These are phyloP conservation scores for Choloepus didactylus DNA, from an alignment of 2,797 vertebrate genomes.

Conservation along the genomic window DNA sequence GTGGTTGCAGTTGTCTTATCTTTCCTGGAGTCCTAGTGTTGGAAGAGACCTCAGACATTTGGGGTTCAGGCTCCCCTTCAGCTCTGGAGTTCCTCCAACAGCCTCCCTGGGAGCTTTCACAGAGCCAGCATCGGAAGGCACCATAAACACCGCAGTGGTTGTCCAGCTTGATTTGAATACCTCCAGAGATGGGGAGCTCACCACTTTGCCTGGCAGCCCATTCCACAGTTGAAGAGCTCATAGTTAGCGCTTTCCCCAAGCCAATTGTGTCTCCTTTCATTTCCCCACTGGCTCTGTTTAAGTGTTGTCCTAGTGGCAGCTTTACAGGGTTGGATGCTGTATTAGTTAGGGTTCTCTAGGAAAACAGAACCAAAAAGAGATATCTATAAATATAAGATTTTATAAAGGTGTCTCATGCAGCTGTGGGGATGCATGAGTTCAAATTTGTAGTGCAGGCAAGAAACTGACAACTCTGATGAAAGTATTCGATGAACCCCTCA, in stretches of 20 bases:
- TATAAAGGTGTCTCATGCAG: too few species aligned
- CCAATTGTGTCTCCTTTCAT: background rate
- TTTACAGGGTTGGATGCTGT: background rate
- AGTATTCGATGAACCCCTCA: too few species aligned
- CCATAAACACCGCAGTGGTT: background rate
- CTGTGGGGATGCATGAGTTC: too few species aligned
- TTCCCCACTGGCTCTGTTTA: background rate
- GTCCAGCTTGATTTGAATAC: background rate
- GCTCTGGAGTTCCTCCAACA: background rate
- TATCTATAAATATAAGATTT: too few species aligned
- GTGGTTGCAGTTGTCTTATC: accelerated
- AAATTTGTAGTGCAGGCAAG: too few species aligned
- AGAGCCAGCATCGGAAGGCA: background rate
- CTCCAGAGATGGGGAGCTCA: background rate
- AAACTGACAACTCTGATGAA: too few species aligned
- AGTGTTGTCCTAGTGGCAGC: background rate
- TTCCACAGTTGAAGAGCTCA: background rate
- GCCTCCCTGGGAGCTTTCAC: background rate
- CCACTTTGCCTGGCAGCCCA: background rate
- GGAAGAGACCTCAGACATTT: background rate
- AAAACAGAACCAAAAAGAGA: too few species aligned
- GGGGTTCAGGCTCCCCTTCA: background rate
- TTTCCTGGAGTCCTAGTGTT: background rate
- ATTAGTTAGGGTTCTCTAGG: too few species aligned
- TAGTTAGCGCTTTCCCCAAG: background rate